A percentile compares a stretch with the other conserved stretches of the same genome.
Evolutionary conservation across 2,888 invertebrate species (phyloP).

Genomic region (Pristionchus arcanus): DNA sequence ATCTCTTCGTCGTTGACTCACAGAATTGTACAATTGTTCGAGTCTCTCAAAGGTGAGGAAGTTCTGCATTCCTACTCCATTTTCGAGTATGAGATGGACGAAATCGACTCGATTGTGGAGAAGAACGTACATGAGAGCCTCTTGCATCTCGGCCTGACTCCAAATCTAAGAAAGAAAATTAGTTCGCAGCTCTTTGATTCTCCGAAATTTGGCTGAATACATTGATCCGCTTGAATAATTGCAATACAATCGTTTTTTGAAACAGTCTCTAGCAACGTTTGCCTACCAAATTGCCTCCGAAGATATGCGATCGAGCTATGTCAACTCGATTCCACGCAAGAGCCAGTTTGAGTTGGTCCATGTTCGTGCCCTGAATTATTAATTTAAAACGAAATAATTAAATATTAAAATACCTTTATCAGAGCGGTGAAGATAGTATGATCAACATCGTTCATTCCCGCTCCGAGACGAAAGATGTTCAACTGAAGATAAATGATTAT

Average conservation of each 20-base stretch:
- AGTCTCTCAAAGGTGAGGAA: constrained; percentile 95
- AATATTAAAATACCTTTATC: constrained; percentile 85
- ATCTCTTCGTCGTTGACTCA: not conserved
- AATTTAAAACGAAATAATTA: not conserved
- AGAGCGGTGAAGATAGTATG: constrained; percentile 96
- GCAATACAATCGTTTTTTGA: no score
- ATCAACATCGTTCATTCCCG: constrained; percentile 92
- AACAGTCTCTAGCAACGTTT: no score
- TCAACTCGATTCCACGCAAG: constrained; percentile 98
- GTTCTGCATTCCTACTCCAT: constrained; percentile 97
- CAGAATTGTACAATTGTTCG: constrained; percentile 94
- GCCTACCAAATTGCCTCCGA: constrained; percentile 56
- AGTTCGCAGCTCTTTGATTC: not conserved
- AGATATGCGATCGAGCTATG: constrained; percentile 90
- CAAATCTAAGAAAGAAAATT: constrained; percentile 87
- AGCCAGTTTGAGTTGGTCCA: constrained; percentile 89
- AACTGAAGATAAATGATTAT: constrained; percentile 84
- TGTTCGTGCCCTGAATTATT: not conserved
- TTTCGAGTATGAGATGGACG: constrained; percentile 95
- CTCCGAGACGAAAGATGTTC: constrained; percentile 94
- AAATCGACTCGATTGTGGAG: constrained; percentile 99
- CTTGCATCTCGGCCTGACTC: constrained; percentile 94
- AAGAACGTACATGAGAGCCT: constrained; percentile 98
- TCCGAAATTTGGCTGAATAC: no score
- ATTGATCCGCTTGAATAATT: no score